Conservation (phyloP, 2,113 vertebrate species). For the Odobenus rosmarus region DNA sequence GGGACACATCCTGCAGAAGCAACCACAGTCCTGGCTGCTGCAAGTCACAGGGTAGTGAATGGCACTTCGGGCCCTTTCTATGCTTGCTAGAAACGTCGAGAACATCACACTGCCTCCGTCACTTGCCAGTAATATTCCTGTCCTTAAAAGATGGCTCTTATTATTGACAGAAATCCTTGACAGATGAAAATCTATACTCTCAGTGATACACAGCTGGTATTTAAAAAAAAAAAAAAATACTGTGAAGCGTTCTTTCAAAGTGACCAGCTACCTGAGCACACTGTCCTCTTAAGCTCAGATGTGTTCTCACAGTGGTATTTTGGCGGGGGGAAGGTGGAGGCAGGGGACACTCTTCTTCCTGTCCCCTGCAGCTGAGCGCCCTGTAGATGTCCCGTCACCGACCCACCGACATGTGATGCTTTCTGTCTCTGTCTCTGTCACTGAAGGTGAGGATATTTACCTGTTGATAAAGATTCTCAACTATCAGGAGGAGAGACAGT, state of each 20-base stretch:
- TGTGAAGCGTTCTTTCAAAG: not conserved
- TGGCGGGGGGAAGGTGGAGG: fast-evolving
- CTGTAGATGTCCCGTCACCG: not conserved
- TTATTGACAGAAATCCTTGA: not conserved
- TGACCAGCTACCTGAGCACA: fast-evolving
- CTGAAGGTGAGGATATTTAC: not conserved
- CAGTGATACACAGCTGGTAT: not conserved
- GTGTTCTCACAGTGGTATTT: not conserved
- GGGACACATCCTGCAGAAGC: not conserved
- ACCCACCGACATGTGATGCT: fast-evolving
- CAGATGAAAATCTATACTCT: not conserved
- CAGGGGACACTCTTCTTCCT: not conserved
- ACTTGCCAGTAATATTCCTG: not conserved
- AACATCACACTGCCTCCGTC: not conserved
- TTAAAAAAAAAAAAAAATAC: not conserved
- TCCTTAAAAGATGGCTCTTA: not conserved
- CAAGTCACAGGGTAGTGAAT: not conserved
- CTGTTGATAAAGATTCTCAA: not conserved
- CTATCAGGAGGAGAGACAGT: not conserved
- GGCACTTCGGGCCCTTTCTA: not conserved
- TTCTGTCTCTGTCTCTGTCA: not conserved
- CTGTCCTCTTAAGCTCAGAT: fast-evolving
- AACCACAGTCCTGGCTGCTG: fast-evolving
- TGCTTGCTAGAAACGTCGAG: not conserved
- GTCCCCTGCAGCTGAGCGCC: not conserved